Percentiles rank a stretch among this genome's conserved stretches.
Evolutionary conservation across 2,113 vertebrate species (phyloP).

Genomic region (Lepus americanus): DNA sequence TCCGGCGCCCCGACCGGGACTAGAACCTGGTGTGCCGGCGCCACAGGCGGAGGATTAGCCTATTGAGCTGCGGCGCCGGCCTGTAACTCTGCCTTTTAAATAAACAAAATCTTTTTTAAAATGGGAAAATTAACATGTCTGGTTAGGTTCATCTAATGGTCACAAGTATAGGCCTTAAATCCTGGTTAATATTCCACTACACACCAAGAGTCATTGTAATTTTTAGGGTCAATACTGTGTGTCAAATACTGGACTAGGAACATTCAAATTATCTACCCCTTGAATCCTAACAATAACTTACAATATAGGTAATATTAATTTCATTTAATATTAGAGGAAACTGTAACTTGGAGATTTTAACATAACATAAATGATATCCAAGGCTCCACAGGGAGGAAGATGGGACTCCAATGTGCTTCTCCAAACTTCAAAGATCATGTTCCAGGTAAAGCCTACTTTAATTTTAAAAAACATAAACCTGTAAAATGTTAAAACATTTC

Average conservation of each 20-base stretch:
- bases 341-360: background rate
- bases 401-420: background rate
- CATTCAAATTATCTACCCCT: background rate
- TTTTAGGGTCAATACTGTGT: constrained; percentile 21
- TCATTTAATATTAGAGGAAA: constrained; percentile 25
- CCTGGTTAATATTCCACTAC: background rate
- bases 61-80: no score
- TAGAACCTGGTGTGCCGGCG: no score
- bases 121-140: background rate
- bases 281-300: constrained; percentile 30
- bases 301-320: background rate
- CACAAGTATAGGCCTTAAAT: background rate
- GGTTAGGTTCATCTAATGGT: background rate
- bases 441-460: background rate
- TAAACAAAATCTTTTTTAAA: background rate
- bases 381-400: background rate
- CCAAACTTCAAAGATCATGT: constrained; percentile 10
- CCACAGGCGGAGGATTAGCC: no score
- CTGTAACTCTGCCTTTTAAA: no score
- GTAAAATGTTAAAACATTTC: background rate
- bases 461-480: constrained; percentile 44
- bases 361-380: background rate
- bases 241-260: background rate
- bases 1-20: no score
- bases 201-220: background rate